Conservation (phyloP, 2,113 vertebrate genomes). For the Chauna torquata region DNA sequence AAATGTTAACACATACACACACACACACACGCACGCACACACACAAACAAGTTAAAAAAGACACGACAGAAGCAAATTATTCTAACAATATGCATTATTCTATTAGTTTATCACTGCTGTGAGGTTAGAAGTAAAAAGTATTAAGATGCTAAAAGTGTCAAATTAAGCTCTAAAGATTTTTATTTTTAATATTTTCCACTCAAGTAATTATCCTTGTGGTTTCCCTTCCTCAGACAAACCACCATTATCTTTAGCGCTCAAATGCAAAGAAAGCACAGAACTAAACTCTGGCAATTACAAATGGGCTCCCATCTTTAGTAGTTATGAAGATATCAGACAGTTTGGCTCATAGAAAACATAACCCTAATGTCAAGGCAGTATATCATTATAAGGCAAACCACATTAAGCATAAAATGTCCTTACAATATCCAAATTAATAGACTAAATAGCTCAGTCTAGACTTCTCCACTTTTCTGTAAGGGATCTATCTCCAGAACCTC, state of each 20-base stretch:
- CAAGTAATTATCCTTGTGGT: not conserved
- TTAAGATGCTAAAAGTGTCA: not conserved
- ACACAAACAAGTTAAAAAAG: slow-evolving; percentile 2
- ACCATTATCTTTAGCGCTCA: not conserved
- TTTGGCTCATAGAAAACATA: not conserved
- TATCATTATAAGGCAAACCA: not conserved
- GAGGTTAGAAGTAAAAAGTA: not conserved
- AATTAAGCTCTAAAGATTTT: not conserved
- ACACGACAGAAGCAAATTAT: not conserved
- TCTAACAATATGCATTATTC: not conserved
- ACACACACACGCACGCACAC: too few species aligned
- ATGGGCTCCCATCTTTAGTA: not conserved
- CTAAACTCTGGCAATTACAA: not conserved
- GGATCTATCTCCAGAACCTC: not conserved
- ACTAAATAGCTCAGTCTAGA: slow-evolving; percentile 4
- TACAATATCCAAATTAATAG: slow-evolving; percentile 11
- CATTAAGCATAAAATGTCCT: not conserved
- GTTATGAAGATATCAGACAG: not conserved
- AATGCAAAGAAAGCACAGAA: not conserved
- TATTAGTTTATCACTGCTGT: not conserved
- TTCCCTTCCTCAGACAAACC: not conserved
- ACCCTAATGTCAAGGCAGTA: not conserved
- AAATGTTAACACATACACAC: not conserved
- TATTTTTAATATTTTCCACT: not conserved
- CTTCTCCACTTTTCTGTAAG: not conserved